Base-by-base conservation (phyloP, 2,888 invertebrate genomes). In the Trichogramma evanescens region DNA sequence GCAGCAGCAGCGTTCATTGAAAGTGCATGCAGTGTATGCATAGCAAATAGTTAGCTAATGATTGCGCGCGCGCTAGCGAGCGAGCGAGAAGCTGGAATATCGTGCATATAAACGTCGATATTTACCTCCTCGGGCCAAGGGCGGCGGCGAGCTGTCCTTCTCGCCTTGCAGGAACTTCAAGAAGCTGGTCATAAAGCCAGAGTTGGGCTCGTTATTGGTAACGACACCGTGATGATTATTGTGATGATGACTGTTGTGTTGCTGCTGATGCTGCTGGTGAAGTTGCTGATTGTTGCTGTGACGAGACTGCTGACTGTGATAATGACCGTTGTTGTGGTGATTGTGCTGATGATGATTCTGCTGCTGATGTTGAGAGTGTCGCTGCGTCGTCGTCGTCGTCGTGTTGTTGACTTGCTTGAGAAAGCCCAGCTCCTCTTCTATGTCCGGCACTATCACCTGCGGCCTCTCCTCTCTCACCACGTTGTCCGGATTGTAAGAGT, bases 121-220 rank as follows among this genome's bases (percentile, higher is more conserved):
- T 38, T 42, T 50, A 54, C 50, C 84, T 66, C 84, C 84, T 66
- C 86, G 81, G 70, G 84, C 81, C 67, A 85, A 83, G 63, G 90
- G 89, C 57, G 91, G 89, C 38, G 91, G 90, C 65, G 91, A 90
- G 51, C 87, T 86, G 68, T 91, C 91, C 50, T 89, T 83, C 75
- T 91, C 91, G 66, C 91, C 91, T 80, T 89, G 88, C 67, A 90
- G 80, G 78, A 92, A 92, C 79, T 91, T 91, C 68, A 91, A 82
- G 79, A 91, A 92, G 79, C 91, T 91, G 74, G 88, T 89, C 90
- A 91, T 90, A 78, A 92, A 92, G 65, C 90, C 89, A 56, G 88
- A 84, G 69, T 86, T 86, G 63, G 86, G 84, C 65, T 78, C 75
- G 54, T 72, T 75, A 69, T 78, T 75, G 66, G 72, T 62, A 58